Percentiles rank a stretch among this genome's conserved stretches.
Conservation (phyloP, 2,113 vertebrate genomes). For the Sturnus vulgaris region DNA sequence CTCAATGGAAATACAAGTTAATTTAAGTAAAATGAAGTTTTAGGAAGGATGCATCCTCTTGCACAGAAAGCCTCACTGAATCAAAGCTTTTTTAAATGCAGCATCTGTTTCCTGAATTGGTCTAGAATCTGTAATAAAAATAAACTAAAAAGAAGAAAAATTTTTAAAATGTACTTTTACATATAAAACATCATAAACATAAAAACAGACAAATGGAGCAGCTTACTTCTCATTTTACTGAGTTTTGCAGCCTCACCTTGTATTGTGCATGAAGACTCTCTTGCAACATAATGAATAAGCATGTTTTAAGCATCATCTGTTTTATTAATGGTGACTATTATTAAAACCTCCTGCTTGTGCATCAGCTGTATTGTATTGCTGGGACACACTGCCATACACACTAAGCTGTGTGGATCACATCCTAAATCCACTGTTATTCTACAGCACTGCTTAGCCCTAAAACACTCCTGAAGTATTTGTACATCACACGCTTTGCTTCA, state of each 20-base stretch:
- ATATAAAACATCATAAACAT: background rate
- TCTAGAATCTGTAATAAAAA: conserved; percentile 23
- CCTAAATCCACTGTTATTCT: background rate
- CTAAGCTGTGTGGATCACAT: background rate
- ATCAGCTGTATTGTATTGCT: background rate
- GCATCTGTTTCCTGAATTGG: conserved; percentile 29
- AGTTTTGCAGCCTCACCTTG: background rate
- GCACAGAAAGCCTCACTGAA: conserved; percentile 29
- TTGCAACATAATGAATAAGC: background rate
- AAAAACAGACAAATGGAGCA: background rate
- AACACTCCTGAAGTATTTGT: background rate
- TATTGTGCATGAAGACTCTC: background rate
- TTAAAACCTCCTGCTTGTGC: background rate
- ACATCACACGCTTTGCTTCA: background rate
- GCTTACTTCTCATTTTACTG: background rate
- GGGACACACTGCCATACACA: background rate
- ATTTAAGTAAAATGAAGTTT: conserved; percentile 72
- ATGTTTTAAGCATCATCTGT: background rate
- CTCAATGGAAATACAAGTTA: conserved; percentile 67
- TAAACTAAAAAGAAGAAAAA: background rate
- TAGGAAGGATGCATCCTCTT: conserved; percentile 47
- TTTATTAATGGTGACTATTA: background rate
- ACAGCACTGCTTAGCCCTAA: background rate
- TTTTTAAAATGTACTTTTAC: background rate
- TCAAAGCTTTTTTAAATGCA: conserved; percentile 33